These are phyloP conservation scores for Coracias cyanogaster DNA, from an alignment of 2,797 vertebrate genomes.

Conservation along the genomic window DNA sequence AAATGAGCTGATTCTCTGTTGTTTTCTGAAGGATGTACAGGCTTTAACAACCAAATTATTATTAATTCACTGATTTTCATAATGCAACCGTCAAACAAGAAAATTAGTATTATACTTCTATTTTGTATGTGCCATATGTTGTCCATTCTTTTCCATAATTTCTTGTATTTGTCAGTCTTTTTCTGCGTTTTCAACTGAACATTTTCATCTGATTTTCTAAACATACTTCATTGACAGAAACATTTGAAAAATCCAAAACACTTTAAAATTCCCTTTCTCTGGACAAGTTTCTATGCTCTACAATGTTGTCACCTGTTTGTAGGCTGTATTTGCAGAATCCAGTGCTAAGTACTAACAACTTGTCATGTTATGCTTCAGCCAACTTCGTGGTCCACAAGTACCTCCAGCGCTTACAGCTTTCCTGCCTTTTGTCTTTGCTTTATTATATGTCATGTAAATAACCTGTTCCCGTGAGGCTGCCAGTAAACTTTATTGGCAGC, in stretches of 20 bases:
- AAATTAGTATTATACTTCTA: not conserved
- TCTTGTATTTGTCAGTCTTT: not conserved
- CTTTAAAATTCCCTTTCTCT: not conserved
- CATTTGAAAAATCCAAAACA: not conserved
- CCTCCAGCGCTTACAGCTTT: not conserved
- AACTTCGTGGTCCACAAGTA: not conserved
- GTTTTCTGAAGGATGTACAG: not conserved
- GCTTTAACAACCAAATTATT: constrained; percentile 11
- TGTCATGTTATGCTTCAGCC: not conserved
- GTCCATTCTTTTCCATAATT: not conserved
- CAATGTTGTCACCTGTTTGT: not conserved
- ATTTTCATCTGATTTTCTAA: not conserved
- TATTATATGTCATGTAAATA: not conserved
- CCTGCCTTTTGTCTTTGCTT: not conserved
- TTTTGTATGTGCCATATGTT: not conserved
- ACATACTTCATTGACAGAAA: not conserved
- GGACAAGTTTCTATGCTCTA: not conserved
- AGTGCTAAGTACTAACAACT: not conserved
- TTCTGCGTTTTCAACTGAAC: not conserved
- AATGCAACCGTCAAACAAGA: not conserved
- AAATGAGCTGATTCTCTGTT: not conserved
- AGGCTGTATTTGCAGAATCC: not conserved
- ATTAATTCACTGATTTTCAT: not conserved
- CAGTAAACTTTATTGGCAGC: not conserved
- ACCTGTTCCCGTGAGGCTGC: not conserved